Percentiles rank a stretch among this genome's conserved stretches.
phyloP scores from a whole-genome alignment of 37 sponge, comb jelly and placozoan species.

The Aplysina aerophoba region DNA sequence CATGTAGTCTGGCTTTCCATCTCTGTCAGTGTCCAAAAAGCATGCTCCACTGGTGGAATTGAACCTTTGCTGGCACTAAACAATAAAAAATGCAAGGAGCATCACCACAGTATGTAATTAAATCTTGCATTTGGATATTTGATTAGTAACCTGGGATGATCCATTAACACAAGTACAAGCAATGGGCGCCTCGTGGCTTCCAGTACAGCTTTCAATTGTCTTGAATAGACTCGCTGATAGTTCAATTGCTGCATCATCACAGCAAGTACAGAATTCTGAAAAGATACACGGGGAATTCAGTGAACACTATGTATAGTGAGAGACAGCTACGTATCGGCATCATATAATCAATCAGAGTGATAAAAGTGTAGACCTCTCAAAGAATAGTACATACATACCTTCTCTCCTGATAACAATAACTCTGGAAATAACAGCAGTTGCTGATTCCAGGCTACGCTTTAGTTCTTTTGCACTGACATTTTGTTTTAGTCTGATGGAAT shows the following conservation, averaged over 20 bases:
- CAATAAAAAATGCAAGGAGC: background rate
- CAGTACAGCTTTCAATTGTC: background rate
- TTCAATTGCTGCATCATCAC: background rate
- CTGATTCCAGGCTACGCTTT: too few relatives aligned
- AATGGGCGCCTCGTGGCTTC: background rate
- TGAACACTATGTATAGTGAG: too few relatives aligned
- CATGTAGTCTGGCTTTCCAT: background rate
- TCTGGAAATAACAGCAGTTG: too few relatives aligned
- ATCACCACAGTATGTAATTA: too few relatives aligned
- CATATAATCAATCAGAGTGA: too few relatives aligned
- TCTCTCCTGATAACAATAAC: too few relatives aligned
- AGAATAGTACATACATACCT: too few relatives aligned
- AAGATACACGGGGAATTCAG: background rate
- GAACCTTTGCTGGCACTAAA: background rate
- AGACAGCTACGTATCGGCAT: too few relatives aligned
- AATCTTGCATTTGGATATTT: too few relatives aligned
- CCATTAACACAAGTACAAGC: background rate
- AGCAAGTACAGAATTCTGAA: slow-evolving; percentile 12
- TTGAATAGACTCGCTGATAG: background rate
- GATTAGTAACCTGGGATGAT: background rate
- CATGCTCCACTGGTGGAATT: background rate
- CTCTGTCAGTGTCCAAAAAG: slow-evolving; percentile 2
- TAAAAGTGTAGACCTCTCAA: too few relatives aligned
- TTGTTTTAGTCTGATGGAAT: too few relatives aligned
- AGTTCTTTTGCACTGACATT: too few relatives aligned